These are phyloP conservation scores for Sitta carolinensis DNA, from an alignment of 2,797 vertebrate genomes.

Conservation along the genomic window DNA sequence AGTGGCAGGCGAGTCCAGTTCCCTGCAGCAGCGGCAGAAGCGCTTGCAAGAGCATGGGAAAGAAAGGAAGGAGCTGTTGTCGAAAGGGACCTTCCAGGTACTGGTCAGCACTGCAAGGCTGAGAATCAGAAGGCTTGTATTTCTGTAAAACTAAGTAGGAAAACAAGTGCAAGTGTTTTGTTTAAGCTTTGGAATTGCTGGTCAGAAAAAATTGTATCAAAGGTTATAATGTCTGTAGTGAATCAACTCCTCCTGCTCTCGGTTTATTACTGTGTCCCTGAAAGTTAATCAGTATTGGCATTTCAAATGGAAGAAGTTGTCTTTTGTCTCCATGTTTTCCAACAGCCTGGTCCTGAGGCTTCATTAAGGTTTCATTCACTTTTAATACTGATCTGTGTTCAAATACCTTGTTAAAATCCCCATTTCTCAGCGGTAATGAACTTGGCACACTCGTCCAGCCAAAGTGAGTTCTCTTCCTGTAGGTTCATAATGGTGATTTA, in stretches of 20 bases:
- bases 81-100: slow-evolving; percentile 85
- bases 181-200: not conserved
- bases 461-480: not conserved
- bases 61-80: slow-evolving; percentile 91
- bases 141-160: not conserved
- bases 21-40: slow-evolving; percentile 81
- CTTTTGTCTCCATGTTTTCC: not conserved
- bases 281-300: not conserved
- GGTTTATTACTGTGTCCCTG: not conserved
- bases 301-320: not conserved
- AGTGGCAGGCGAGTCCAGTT: slow-evolving; percentile 70
- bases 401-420: not conserved
- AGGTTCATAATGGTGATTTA: not conserved
- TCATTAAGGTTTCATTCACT: not conserved
- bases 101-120: not conserved
- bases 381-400: not conserved
- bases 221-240: slow-evolving; percentile 30
- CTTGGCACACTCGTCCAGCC: not conserved
- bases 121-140: not conserved
- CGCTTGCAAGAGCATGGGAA: slow-evolving; percentile 91
- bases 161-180: not conserved
- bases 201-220: not conserved
- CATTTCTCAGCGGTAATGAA: not conserved
- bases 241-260: not conserved
- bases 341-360: not conserved